Base-by-base conservation (phyloP, 2,888 invertebrate genomes). In the Ommatoiulus sabulosus region DNA sequence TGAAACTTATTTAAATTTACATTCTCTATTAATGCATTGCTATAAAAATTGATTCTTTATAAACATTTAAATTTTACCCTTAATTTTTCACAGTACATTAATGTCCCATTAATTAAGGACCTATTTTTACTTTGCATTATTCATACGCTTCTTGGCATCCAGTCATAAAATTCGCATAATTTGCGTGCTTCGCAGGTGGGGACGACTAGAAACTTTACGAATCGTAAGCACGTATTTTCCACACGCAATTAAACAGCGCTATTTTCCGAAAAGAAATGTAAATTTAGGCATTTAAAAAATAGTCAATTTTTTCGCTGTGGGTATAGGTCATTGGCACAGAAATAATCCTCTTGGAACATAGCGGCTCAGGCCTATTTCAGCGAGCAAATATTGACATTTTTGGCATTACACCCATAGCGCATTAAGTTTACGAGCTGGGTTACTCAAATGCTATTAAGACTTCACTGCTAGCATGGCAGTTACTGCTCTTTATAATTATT, bases 271-370 rank as follows among this genome's bases (percentile, higher is more conserved):
- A 63, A 63, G 17, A n/a, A 63, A 63, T 63, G 63, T n/a, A 63
- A 63, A 63, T 63, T n/a, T 17, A 17, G n/a, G 3, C 15, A n/a
- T 63, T 63, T 52, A 52, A 63, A 63, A 63, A 63, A n/a, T n/a
- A 17, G 63, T n/a, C n/a, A 17, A 63, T 63, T 63, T 46, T 63
- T 63, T 63, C 63, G 0, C 3, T n/a, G 63, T n/a, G 17, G 63
- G 63, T 63, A 63, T 63, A 63, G 63, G 63, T 63, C 63, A 63
- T 63, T 63, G 63, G 63, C 63, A 63, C 63, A 63, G 20, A 63
- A 63, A 63, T 63, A n/a, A 52, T 63, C 63, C 63, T n/a, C 6
- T 63, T n/a, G 7, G 63, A 6, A 63, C n/a, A 1, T n/a, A 7
- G 46, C 6, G n/a, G 20, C 17, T 3, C 63, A 63, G 63, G 17